Conservation (phyloP, 2,888 invertebrate species). For the Orchesella flavescens region DNA sequence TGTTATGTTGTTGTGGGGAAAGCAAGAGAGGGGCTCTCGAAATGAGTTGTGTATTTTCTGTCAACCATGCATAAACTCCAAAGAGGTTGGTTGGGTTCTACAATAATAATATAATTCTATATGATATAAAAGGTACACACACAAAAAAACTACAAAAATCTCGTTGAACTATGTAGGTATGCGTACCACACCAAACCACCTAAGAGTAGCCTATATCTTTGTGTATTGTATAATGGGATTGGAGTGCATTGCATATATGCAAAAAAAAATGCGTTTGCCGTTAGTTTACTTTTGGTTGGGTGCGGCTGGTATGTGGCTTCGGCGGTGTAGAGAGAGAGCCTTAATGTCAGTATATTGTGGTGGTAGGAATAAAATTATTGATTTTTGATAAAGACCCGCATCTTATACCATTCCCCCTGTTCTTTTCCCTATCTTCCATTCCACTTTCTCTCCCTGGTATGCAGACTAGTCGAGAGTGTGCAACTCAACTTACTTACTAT, state of each 20-base stretch:
- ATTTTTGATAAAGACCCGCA: constrained; percentile 64
- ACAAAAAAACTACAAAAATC: no score
- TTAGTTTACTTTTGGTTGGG: constrained; percentile 46
- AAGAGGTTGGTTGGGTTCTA: neutral
- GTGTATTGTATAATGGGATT: neutral
- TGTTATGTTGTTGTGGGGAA: constrained; percentile 25
- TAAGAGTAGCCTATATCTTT: neutral
- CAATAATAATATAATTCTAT: neutral
- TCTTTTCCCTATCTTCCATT: constrained; percentile 39
- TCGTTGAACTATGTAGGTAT: no score
- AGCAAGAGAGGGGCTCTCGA: constrained; percentile 41
- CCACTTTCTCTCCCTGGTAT: constrained; percentile 27
- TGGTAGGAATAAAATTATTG: constrained; percentile 62
- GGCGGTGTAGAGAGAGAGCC: constrained; percentile 22
- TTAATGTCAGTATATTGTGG: constrained; percentile 53
- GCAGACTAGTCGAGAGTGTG: constrained; percentile 26
- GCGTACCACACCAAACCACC: neutral
- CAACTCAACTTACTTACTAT: no score
- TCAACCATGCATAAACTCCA: constrained; percentile 12
- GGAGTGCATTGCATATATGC: constrained; percentile 51
- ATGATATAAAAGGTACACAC: no score
- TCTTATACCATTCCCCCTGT: constrained; percentile 58
- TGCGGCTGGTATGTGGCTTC: constrained; percentile 52
- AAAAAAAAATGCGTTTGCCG: constrained; percentile 60
- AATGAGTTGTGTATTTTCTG: constrained; percentile 46